Evolutionary conservation across 2,797 vertebrate species (phyloP), one percentile per base, ranked within the genome.

Genomic region (Epinephelus malabaricus): DNA sequence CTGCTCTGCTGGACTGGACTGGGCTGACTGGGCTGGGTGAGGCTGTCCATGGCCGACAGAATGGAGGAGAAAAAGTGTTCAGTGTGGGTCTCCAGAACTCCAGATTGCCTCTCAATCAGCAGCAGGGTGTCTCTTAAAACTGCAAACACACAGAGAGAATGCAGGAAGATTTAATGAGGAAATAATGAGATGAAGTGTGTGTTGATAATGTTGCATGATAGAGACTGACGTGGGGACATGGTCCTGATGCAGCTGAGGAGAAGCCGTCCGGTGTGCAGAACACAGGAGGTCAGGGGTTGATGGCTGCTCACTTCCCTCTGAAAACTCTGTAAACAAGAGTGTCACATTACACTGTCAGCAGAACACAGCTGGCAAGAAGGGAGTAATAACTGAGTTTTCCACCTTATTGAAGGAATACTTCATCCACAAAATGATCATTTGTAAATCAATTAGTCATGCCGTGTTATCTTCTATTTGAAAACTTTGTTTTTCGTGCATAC

Each of bases 251-350:
- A 97, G 89, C 90, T 82, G 40, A 98, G 96, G 23, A 99, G 96
- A 15, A 91, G 91, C 62, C 96, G 96, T 61, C 98, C 98, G 15
- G 93, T 95, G 72, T 95, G 93, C 74, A 99, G 88, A 43, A 98
- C 96, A 0, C 92, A 92, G 84, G 96, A 91, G 0, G 96, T 96
- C 92, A 98, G 93, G n/a, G 92, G 92, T 72, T 94, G 95, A 63
- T 97, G 97, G 67, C 91, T 74, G 0, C 93, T 94, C 79, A 98
- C 88, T 0, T 97, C 97, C 83, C 91, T 96, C 93, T 96, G 97
- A 85, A 99, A 96, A 78, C 94, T 95, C 98, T 99, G 91, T 60
- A 7, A 69, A 71, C 17, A 47, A 23, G 15, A 71, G 2, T 10
- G 0, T 8, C 43, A 76, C 21, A 38, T 53, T 1, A 19, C 0